Evolutionary conservation across 1,140 invertebrate genomes (phyloP), one percentile per base, ranked within the genome.

Genomic region (Procambarus clarkii): DNA sequence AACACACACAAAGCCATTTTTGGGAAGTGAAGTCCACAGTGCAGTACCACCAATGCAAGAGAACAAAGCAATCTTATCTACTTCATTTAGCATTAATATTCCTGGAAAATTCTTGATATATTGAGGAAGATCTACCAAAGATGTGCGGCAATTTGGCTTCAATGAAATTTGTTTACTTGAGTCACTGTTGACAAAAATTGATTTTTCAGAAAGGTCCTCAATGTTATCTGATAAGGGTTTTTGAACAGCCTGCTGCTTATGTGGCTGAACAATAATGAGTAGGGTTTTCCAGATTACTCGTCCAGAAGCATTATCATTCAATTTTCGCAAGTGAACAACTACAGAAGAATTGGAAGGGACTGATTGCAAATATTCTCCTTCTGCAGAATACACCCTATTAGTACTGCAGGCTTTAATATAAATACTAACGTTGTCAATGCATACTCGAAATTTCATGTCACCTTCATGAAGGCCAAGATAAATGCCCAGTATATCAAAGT

Each of bases 21-120:
- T 44, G 24, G 69, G 24, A 74, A 34, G 7, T 74, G n/a, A 34
- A 34, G 24, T 74, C 69, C 69, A 74, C 5, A 74, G 24, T 74
- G 69, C 69, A 74, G n/a, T 74, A 74, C 69, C 69, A 74, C n/a
- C 8, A 34, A 34, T 5, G 69, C 21, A 74, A 34, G n/a, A 74
- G 11, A 74, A 74, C n/a, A 74, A 9, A 34, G 69, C 69, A 4
- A 74, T 8, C 21, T 24, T 34, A 74, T 74, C 24, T 21, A 8
- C 5, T 74, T 74, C 69, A 34, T 74, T 74, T 34, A 34, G 69
- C n/a, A 74, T 34, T 74, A 74, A 74, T 34, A 74, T 74, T 74
- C 69, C 69, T 34, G 69, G 7, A 34, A 74, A 24, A 11, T 74
- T 74, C n/a, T 74, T 74, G 34, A 74, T 74, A 11, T 74, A 74